These are phyloP conservation scores for Sepiola atlantica DNA, from an alignment of 2,888 invertebrate species.

Conservation along the genomic window DNA sequence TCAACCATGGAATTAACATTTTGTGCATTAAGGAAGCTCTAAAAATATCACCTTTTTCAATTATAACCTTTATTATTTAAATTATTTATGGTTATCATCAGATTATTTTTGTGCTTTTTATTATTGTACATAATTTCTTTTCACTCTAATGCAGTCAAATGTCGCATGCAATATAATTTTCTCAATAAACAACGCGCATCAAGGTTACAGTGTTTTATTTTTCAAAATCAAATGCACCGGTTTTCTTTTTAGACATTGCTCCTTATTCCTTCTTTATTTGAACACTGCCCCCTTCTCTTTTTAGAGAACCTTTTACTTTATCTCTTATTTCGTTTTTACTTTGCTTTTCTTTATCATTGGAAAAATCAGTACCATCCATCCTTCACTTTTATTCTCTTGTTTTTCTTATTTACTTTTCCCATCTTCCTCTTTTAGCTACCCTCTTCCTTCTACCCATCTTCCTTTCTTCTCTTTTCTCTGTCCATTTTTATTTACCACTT, in stretches of 20 bases:
- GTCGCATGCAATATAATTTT: neutral
- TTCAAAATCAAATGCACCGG: neutral
- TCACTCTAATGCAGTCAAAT: neutral
- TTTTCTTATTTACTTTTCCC: neutral
- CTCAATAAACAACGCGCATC: neutral
- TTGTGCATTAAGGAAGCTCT: neutral
- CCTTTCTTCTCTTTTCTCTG: too few species aligned
- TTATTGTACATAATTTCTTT: neutral
- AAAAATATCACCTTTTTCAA: neutral
- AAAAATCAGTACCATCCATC: neutral
- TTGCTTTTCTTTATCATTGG: neutral
- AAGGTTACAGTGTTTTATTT: slow-evolving; percentile 16
- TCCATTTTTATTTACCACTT: too few species aligned
- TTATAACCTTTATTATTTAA: neutral
- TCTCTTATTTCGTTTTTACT: neutral
- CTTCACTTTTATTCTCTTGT: neutral
- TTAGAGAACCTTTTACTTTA: neutral
- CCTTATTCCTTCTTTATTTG: neutral
- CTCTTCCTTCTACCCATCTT: too few species aligned
- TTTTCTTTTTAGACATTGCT: neutral
- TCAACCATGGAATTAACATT: neutral
- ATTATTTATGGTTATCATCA: neutral
- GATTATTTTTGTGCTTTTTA: neutral
- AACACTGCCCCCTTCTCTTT: neutral
- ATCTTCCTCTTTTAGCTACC: neutral